Percentiles rank a stretch among this genome's conserved stretches.
Evolutionary conservation across 2,113 vertebrate species (phyloP).

Genomic region (Colossoma macropomum): DNA sequence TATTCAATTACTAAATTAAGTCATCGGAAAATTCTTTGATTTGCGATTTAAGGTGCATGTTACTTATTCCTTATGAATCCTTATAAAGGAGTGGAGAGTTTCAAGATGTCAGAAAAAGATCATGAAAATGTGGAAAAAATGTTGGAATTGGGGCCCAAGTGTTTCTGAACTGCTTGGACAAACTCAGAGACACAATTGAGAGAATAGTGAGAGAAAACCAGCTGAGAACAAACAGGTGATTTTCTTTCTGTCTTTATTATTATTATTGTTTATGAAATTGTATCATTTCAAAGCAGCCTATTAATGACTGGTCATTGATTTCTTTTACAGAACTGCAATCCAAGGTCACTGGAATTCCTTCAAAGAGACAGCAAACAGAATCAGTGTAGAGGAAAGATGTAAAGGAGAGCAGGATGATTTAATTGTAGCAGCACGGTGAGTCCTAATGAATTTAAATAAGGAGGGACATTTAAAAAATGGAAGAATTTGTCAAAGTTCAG

Average conservation of each 20-base stretch:
- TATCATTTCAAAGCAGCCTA: too few relatives aligned
- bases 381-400: constrained; percentile 1
- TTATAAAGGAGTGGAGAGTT: not conserved
- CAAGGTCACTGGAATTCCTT: constrained; percentile 15
- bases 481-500: too few relatives aligned
- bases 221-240: not conserved
- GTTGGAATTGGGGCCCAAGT: not conserved
- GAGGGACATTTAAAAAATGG: too few relatives aligned
- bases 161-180: constrained; percentile 22
- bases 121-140: constrained; percentile 8
- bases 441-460: not conserved
- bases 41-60: too few relatives aligned
- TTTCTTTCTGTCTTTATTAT: too few relatives aligned
- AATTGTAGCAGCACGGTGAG: not conserved
- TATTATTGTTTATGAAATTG: too few relatives aligned
- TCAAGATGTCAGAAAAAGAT: not conserved
- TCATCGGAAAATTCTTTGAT: too few relatives aligned
- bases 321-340: not conserved
- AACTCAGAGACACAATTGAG: not conserved
- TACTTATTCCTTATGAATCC: too few relatives aligned
- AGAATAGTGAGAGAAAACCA: not conserved
- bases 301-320: not conserved
- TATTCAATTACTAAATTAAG: too few relatives aligned
- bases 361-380: not conserved
- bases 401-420: constrained; percentile 20